Evolutionary conservation across 1,140 invertebrate species (phyloP).

Genomic region (Bombus pascuorum): DNA sequence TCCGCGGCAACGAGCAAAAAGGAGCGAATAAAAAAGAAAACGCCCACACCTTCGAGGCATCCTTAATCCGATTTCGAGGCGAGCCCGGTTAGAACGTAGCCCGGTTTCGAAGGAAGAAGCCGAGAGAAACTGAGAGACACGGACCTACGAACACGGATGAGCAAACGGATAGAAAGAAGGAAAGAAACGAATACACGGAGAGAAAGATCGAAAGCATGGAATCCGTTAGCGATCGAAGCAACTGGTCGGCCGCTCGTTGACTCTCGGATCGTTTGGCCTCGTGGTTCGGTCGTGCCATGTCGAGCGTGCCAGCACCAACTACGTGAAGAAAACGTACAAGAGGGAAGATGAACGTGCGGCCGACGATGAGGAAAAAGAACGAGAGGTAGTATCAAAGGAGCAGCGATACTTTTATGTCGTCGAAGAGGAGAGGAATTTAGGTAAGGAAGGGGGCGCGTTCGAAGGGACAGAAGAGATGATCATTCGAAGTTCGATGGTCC

Average conservation of each 20-base stretch:
- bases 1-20: slow-evolving; percentile 51
- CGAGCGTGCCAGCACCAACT: slow-evolving; percentile 62
- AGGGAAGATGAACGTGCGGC: slow-evolving; percentile 66
- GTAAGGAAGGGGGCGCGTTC: slow-evolving; percentile 63
- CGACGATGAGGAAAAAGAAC: slow-evolving; percentile 76
- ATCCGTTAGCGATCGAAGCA: background rate
- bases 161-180: background rate
- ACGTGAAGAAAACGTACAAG: slow-evolving; percentile 63
- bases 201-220: slow-evolving; percentile 7
- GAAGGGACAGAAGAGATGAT: slow-evolving; percentile 70
- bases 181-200: background rate
- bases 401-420: slow-evolving; percentile 58
- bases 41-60: slow-evolving; percentile 45
- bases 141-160: background rate
- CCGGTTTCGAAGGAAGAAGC: background rate
- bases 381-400: slow-evolving; percentile 73
- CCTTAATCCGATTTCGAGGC: slow-evolving; percentile 56
- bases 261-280: too few relatives aligned
- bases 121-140: too few relatives aligned
- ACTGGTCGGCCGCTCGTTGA: background rate
- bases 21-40: slow-evolving; percentile 35
- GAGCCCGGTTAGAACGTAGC: background rate
- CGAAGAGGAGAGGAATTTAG: slow-evolving; percentile 55
- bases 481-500: slow-evolving; percentile 71
- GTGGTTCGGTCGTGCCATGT: slow-evolving; percentile 62